These are phyloP conservation scores for Agrochola lota DNA, from an alignment of 2,888 invertebrate genomes.

Conservation along the genomic window DNA sequence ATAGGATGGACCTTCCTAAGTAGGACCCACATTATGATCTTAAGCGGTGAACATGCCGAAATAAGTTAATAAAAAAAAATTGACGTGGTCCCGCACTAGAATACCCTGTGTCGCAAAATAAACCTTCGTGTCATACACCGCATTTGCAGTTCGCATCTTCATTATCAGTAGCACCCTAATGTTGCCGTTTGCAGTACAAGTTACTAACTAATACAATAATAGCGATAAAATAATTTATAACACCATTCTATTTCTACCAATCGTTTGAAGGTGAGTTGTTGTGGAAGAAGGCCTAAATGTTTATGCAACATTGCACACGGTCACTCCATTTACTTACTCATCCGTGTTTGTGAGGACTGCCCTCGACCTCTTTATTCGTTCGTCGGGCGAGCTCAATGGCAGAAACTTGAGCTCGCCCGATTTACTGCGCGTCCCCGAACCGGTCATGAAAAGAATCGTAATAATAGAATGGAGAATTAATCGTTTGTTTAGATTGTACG, in stretches of 20 bases:
- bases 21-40: background rate
- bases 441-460: conserved; percentile 33
- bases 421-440: conserved; percentile 24
- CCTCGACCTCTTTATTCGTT: conserved; percentile 26
- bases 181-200: background rate
- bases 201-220: no score
- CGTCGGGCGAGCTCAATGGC: conserved; percentile 12
- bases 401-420: conserved; percentile 28
- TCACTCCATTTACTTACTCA: conserved; percentile 14
- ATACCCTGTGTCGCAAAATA: no score
- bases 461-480: conserved; percentile 47
- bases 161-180: background rate
- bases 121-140: no score
- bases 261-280: conserved; percentile 3
- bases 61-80: no score
- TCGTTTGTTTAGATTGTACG: conserved; percentile 36
- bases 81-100: no score
- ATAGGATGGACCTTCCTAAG: no score
- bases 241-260: conserved; percentile 13
- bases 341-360: background rate
- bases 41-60: background rate
- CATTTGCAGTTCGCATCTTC: no score
- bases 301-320: conserved; percentile 13
- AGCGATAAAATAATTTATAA: background rate
- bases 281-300: conserved; percentile 1